Base-by-base conservation (phyloP, 2,113 vertebrate genomes). In the Cyprinodon tularosa region DNA sequence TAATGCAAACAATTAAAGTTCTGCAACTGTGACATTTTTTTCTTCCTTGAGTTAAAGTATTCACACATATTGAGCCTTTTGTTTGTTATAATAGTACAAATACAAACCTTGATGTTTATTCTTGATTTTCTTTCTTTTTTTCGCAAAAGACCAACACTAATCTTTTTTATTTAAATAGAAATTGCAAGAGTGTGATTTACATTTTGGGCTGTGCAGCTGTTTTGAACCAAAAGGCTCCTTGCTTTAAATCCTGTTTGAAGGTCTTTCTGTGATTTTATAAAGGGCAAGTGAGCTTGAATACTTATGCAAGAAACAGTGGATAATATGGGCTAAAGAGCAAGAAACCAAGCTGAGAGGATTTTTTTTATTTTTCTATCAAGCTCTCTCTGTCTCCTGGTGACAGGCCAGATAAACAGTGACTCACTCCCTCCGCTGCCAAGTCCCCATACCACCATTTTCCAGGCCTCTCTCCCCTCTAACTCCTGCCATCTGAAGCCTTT, bases 341-440 rank as follows among this genome's bases (percentile, higher is more conserved):
- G 39, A 6, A 15, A 22, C 1, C 13, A 67, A 45, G 38, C 6
- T 50, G 63, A 11, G 69, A 36, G 29, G 0, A 4, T 67, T 61
- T 68, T 1, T 67, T 53, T 80, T 78, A 80, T 42, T 78, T 82
- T 77, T 83, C 80, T 83, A 75, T 80, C 66, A 36, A 66, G 69
- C 76, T 76, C 80, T 60, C 71, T 91, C 82, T 87, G 88, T 93
- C 68, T 83, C 90, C 76, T 77, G 15, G 90, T 90, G 78, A 94
- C 91, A 73, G 85, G 73, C 74, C 88, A 78, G 78, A 92, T 90
- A 92, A 93, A 93, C 93, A 93, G 76, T 94, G 94, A 95, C 86
- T 94, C 93, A 94, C 81, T 39, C 72, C 78, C 71, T 82, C 82
- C 85, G 1, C 63, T 90, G 93, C 93, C 92, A 93, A 93, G 83